Evolutionary conservation across 1,140 invertebrate species (phyloP).

Genomic region (Ylistrum balloti): DNA sequence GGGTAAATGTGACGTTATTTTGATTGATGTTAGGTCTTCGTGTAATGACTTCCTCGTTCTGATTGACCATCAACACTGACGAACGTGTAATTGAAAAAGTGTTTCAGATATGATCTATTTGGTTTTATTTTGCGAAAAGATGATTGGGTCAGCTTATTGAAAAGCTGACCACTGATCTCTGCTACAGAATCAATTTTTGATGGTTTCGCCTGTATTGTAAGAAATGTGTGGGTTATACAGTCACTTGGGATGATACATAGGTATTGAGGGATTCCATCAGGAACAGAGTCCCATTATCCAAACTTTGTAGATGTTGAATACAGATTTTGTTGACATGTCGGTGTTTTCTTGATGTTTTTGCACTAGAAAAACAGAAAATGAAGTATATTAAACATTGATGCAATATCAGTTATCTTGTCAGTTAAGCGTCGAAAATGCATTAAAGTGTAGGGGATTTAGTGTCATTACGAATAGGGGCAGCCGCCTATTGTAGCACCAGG

Average conservation of each 20-base stretch:
- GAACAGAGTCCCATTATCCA: background rate
- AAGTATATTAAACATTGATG: background rate
- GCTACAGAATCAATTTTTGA: background rate
- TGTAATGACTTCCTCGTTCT: background rate
- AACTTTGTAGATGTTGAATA: background rate
- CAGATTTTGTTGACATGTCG: too few species aligned
- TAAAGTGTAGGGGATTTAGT: too few species aligned
- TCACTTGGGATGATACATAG: background rate
- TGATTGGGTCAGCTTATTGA: background rate
- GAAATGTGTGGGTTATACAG: background rate
- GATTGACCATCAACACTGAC: background rate
- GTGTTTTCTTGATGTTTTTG: too few species aligned
- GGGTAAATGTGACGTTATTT: background rate
- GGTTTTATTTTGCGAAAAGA: background rate
- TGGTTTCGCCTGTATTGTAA: background rate
- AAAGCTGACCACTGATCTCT: background rate
- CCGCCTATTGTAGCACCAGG: background rate
- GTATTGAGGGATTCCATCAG: background rate
- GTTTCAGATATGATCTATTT: background rate
- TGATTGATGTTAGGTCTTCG: background rate
- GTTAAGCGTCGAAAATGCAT: too few species aligned
- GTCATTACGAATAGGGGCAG: background rate
- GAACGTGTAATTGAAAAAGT: constrained; percentile 23
- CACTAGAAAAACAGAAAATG: background rate
- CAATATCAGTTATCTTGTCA: too few species aligned